A percentile compares a stretch with the other conserved stretches of the same genome.
phyloP scores from a whole-genome alignment of 2,797 vertebrate genomes.

The Chromis chromis region DNA sequence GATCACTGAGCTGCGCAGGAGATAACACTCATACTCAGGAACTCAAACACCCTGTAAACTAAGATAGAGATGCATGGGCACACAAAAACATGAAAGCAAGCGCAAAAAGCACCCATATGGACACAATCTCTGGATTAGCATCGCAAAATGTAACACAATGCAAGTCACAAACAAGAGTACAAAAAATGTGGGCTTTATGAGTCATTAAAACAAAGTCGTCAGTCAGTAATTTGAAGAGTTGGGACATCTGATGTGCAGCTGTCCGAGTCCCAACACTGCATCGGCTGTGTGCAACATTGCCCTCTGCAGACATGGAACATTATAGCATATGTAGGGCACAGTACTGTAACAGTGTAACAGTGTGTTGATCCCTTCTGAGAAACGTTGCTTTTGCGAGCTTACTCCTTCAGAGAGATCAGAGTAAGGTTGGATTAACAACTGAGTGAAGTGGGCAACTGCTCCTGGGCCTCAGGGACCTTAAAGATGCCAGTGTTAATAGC shows the following conservation, averaged over 20 bases:
- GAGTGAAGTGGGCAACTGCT: neutral
- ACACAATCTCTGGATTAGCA: slow-evolving; percentile 35
- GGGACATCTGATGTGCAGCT: slow-evolving; percentile 78
- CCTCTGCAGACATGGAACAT: slow-evolving; percentile 66
- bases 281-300: slow-evolving; percentile 60
- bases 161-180: slow-evolving; percentile 51
- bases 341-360: accelerated
- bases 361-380: neutral
- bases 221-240: slow-evolving; percentile 51
- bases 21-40: slow-evolving; percentile 50
- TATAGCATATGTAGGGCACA: neutral
- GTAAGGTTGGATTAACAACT: too few relatives aligned
- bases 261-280: slow-evolving; percentile 19
- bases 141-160: slow-evolving; percentile 17
- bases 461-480: neutral
- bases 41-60: slow-evolving; percentile 37
- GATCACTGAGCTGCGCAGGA: slow-evolving; percentile 44
- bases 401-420: neutral
- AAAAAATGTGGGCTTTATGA: slow-evolving; percentile 49
- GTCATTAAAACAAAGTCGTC: slow-evolving; percentile 67
- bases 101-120: slow-evolving; percentile 17
- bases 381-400: neutral
- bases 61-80: slow-evolving; percentile 14
- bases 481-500: neutral
- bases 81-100: slow-evolving; percentile 40